These are phyloP conservation scores for Erebia palarica DNA, from an alignment of 2,888 invertebrate species.

Conservation along the genomic window DNA sequence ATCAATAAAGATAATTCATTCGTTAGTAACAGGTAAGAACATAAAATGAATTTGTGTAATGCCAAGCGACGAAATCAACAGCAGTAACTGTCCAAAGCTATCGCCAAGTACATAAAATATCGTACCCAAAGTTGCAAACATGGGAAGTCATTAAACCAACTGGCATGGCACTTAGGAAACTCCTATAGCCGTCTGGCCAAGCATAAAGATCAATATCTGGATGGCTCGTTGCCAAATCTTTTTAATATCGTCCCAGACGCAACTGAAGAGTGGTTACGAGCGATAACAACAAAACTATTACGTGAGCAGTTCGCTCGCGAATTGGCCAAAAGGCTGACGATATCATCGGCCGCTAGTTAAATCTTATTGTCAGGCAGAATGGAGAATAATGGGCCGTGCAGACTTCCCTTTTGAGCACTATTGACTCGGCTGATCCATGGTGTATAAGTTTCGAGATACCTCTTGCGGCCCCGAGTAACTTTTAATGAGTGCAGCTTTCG, in stretches of 20 bases:
- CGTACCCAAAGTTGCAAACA: conserved; percentile 71
- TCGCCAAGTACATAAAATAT: conserved; percentile 67
- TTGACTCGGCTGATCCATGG: conserved; percentile 57
- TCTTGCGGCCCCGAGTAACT: conserved; percentile 65
- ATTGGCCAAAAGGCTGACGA: conserved; percentile 56
- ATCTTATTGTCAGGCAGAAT: conserved; percentile 76
- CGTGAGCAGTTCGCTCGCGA: conserved; percentile 68
- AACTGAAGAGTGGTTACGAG: conserved; percentile 74
- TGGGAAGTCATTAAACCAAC: conserved; percentile 79
- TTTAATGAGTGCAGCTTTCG: conserved; percentile 71
- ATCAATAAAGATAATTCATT: conserved; percentile 49
- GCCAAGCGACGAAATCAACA: conserved; percentile 54
- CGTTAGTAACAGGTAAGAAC: conserved; percentile 45
- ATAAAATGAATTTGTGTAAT: conserved; percentile 50
- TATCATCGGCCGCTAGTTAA: conserved; percentile 64
- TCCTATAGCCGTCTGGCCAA: conserved; percentile 76
- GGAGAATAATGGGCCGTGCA: conserved; percentile 66
- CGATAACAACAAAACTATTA: conserved; percentile 81
- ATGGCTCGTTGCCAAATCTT: conserved; percentile 80
- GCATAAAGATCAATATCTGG: conserved; percentile 81
- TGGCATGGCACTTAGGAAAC: conserved; percentile 72
- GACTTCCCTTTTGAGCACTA: conserved; percentile 66
- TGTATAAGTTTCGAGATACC: conserved; percentile 63
- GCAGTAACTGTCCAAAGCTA: conserved; percentile 60
- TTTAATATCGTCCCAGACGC: conserved; percentile 78